A percentile compares a stretch with the other conserved stretches of the same genome.
These are phyloP conservation scores for Alectura lathami DNA, from an alignment of 2,113 vertebrate species.

Conservation along the genomic window DNA sequence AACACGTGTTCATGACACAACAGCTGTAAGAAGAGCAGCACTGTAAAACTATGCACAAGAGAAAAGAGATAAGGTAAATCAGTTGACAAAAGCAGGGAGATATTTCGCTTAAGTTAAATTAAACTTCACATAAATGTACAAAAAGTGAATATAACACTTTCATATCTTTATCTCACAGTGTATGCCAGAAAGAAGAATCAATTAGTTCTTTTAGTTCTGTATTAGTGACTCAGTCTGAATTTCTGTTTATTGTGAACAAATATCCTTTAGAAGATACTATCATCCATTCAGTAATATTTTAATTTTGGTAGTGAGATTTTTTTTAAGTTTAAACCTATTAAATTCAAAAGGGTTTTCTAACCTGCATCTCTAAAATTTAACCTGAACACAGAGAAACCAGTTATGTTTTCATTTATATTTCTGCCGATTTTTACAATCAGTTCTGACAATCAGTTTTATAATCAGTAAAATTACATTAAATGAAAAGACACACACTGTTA, in stretches of 20 bases:
- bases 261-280: background rate
- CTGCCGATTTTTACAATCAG: background rate
- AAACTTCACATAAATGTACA: background rate
- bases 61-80: background rate
- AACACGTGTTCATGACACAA: background rate
- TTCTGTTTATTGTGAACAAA: background rate
- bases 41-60: background rate
- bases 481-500: background rate
- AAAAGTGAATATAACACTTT: background rate
- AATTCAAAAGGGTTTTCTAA: background rate
- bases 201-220: background rate
- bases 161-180: accelerated
- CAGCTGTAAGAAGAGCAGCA: background rate
- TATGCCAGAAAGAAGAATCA: background rate
- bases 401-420: background rate
- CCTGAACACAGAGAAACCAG: background rate
- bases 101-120: background rate
- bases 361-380: background rate
- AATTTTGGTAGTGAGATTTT: background rate
- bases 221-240: background rate
- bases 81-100: background rate
- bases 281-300: background rate
- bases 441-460: too few relatives aligned
- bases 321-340: background rate
- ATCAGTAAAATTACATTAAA: background rate